phyloP scores from a whole-genome alignment of 2,888 invertebrate genomes.

The Phania funesta region DNA sequence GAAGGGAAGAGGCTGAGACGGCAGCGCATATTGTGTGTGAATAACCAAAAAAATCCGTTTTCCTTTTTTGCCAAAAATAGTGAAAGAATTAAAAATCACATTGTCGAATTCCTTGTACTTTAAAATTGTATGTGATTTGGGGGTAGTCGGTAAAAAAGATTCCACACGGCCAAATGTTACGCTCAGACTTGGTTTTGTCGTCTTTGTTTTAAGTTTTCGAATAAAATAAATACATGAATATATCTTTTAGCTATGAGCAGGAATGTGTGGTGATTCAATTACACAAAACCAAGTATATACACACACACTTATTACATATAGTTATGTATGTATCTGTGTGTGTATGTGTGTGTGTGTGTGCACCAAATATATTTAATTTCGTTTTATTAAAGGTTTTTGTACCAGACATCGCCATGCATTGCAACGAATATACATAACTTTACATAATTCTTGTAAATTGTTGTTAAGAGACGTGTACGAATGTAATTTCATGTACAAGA shows the following conservation, averaged over 20 bases:
- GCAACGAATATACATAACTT: slow-evolving; percentile 2
- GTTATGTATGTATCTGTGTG: not conserved
- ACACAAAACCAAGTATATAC: not conserved
- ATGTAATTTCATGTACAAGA: slow-evolving; percentile 33
- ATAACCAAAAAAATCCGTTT: no score
- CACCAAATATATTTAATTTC: not conserved
- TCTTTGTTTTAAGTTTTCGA: not conserved
- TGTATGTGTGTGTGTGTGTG: no score
- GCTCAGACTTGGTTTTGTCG: not conserved
- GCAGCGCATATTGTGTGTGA: no score
- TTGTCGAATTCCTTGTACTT: no score
- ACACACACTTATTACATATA: not conserved
- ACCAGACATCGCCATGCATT: not conserved
- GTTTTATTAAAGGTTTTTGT: slow-evolving; percentile 1
- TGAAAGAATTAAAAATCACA: no score
- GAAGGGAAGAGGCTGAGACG: no score
- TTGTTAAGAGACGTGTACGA: slow-evolving; percentile 45
- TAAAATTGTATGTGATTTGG: no score
- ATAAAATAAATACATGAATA: not conserved
- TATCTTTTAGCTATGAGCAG: not conserved
- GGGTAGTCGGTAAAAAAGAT: no score
- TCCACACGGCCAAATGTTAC: no score
- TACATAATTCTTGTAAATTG: slow-evolving; percentile 41
- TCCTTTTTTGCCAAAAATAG: no score
- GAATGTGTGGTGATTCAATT: slow-evolving; percentile 35